phyloP scores from a whole-genome alignment of 2,888 invertebrate species.

The Geotrupes spiniger region DNA sequence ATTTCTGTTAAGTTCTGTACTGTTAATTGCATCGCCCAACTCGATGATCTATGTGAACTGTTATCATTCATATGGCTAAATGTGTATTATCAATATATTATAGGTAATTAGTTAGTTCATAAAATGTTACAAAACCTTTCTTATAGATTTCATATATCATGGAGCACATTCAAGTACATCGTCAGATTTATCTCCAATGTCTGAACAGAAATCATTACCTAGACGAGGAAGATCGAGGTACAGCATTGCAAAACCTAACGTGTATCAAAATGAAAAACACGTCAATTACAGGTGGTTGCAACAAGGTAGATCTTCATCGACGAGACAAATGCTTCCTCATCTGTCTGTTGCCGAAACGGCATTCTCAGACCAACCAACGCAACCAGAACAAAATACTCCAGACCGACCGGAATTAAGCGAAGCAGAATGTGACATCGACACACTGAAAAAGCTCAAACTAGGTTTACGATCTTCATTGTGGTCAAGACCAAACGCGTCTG shows the following conservation, averaged over 20 bases:
- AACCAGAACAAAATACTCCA: slow-evolving; percentile 46
- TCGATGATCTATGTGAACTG: no score
- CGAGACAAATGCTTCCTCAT: slow-evolving; percentile 63
- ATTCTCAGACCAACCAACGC: slow-evolving; percentile 49
- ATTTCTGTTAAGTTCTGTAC: no score
- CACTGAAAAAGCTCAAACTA: slow-evolving; percentile 68
- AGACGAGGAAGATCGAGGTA: slow-evolving; percentile 70
- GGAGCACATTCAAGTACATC: slow-evolving; percentile 74
- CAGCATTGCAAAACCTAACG: slow-evolving; percentile 42
- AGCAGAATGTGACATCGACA: slow-evolving; percentile 72
- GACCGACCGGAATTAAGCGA: slow-evolving; percentile 64
- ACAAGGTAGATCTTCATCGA: slow-evolving; percentile 46
- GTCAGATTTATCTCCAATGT: slow-evolving; percentile 75
- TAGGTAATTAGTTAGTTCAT: no score
- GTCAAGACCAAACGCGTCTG: slow-evolving; percentile 62
- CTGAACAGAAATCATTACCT: slow-evolving; percentile 73
- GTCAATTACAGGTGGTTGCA: slow-evolving; percentile 55
- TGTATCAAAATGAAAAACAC: slow-evolving; percentile 54
- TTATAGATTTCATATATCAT: slow-evolving; percentile 67
- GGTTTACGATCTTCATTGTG: slow-evolving; percentile 68
- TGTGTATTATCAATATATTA: no score
- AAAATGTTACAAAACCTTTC: no score
- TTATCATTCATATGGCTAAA: no score
- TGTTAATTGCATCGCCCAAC: no score
- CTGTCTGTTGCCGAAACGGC: slow-evolving; percentile 59